These are phyloP conservation scores for Phalacrocorax pelagicus DNA, from an alignment of 2,113 vertebrate genomes.

Conservation along the genomic window DNA sequence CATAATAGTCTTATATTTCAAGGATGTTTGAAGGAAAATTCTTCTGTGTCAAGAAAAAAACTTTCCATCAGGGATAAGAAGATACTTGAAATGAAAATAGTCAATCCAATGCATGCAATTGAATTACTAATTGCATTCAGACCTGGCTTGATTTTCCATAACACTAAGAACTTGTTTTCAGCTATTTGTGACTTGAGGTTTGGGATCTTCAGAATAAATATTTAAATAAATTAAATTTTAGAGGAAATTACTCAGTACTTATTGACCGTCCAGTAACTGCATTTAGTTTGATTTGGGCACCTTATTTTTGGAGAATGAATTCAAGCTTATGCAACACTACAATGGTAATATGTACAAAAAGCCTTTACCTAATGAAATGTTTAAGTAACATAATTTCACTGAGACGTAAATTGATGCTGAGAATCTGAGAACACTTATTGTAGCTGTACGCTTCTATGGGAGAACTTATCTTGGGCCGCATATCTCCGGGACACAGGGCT, in stretches of 20 bases:
- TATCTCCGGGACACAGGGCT: too few species aligned
- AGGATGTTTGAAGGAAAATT: slow-evolving; percentile 6
- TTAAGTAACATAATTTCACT: not conserved
- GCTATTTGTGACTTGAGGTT: not conserved
- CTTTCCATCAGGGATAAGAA: not conserved
- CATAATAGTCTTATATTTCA: slow-evolving; percentile 18
- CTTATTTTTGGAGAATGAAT: not conserved
- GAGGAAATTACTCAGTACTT: not conserved
- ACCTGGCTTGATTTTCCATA: not conserved
- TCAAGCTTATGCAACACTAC: not conserved
- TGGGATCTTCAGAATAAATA: not conserved
- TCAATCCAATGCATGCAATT: not conserved
- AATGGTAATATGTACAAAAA: not conserved
- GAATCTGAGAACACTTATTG: not conserved
- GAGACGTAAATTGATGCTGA: not conserved
- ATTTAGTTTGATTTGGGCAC: not conserved
- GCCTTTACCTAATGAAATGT: accelerated
- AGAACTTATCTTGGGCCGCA: too few species aligned
- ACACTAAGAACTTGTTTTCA: not conserved
- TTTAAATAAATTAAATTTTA: not conserved
- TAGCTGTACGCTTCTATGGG: too few species aligned
- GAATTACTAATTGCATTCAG: not conserved
- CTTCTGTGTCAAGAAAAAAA: not conserved
- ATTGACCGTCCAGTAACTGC: not conserved
- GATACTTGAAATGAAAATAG: not conserved